These are phyloP conservation scores for Catocala nupta DNA, from an alignment of 2,888 invertebrate species.

Conservation along the genomic window DNA sequence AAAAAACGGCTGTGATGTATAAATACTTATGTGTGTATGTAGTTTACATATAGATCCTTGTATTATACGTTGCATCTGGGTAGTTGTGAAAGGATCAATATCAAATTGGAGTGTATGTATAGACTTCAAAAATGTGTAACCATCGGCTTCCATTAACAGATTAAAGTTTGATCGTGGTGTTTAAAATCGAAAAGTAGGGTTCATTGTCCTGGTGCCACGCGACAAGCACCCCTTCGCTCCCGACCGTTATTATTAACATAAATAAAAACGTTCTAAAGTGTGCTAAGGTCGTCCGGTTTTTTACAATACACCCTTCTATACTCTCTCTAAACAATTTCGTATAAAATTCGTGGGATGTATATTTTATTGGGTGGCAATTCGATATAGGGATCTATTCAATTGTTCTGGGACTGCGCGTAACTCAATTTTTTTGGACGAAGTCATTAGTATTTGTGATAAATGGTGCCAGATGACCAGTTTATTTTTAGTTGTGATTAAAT, in stretches of 20 bases:
- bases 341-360: constrained; percentile 40
- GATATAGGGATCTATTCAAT: constrained; percentile 38
- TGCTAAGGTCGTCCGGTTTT: constrained; percentile 57
- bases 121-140: constrained; percentile 5
- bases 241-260: constrained; percentile 70
- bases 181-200: constrained; percentile 56
- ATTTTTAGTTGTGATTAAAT: background rate
- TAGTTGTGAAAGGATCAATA: background rate
- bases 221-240: constrained; percentile 64
- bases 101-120: background rate
- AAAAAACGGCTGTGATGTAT: too few species aligned
- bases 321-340: constrained; percentile 36
- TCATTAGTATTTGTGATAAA: constrained; percentile 43
- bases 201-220: constrained; percentile 81
- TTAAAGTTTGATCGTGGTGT: constrained; percentile 36
- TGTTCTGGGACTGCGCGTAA: constrained; percentile 28
- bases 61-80: too few species aligned
- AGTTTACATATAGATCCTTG: too few species aligned
- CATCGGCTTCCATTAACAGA: constrained; percentile 38
- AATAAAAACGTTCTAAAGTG: constrained; percentile 54
- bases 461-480: constrained; percentile 14
- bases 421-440: constrained; percentile 29
- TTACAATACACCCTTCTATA: constrained; percentile 38
- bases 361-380: constrained; percentile 55
- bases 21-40: too few species aligned